Base-by-base conservation (phyloP, 2,113 vertebrate genomes). In the Pterocles orientalis region DNA sequence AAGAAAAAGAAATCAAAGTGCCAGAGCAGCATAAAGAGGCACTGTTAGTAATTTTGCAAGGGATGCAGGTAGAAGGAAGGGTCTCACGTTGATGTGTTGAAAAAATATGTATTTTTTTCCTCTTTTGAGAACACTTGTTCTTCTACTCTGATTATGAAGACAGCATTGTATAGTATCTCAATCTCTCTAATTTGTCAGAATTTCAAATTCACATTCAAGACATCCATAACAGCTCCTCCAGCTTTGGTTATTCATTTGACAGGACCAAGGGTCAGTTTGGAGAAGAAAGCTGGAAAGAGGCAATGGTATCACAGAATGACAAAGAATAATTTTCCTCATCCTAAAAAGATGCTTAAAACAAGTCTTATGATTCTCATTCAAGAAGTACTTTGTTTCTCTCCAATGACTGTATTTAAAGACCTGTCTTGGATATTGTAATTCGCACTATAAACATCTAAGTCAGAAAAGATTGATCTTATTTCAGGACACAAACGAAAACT, bases 21-120 rank as follows among this genome's bases (percentile, higher is more conserved):
- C 2, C 3, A 47, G 12, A 6, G 5, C 10, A 62, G 2, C 14
- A 57, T 5, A 15, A 60, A 92, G 73, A 48, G 2, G 1, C 9
- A 56, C 60, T 10, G 4, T 21, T 26, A 81, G 20, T 68, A 87
- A 73, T 57, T 88, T 88, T 79, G 7, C 21, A n/a, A 64, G 21
- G 8, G 21, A 13, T 54, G 6, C 12, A 88, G 14, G 3, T 16
- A 86, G 21, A 85, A 90, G 12, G 7, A 76, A 58, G 6, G 2
- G 5, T 41, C 3, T 7, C 3, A 12, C 36, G 14, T 2, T 54
- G 28, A 17, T 75, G 23, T 62, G 39, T 62, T 43, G 1, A 79
- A 70, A 94, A 87, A 15, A 43, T 15, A 43, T 4, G 2, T 61
- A 51, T 66, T 90, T 70, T 71, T 43, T 17, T 9, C 9, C 18